Base-by-base conservation (phyloP, 1,140 invertebrate genomes). In the Neocloeon triangulifer region DNA sequence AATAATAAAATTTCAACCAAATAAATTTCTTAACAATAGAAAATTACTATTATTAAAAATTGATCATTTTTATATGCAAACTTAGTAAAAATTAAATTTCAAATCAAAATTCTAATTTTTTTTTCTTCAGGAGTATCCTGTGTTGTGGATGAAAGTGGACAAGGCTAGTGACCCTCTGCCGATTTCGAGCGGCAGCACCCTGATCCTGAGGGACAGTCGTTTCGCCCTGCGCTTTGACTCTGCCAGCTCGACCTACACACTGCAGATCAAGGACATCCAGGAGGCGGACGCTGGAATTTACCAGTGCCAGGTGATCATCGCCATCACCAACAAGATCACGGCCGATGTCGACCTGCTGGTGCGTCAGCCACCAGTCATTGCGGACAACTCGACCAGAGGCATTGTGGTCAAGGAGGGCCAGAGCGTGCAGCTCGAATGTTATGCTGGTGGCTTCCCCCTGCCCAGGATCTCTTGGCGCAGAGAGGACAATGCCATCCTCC, bases 181-280 rank as follows among this genome's bases (percentile, higher is more conserved):
- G 0, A 66, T 92, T 25, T 86, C 84, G 0, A 69, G 66, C 4
- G 73, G 75, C 31, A 76, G 75, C 15, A 63, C 71, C 16, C 61
- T 88, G 5, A 82, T 89, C 43, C 64, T 89, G 33, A 69, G 72
- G 39, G 84, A 91, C 48, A 81, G 75, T 22, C 62, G 85, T 41
- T 89, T 88, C 50, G 62, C 79, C 17, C 55, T 91, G n/a, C 61
- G 75, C 35, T 76, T 73, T 43, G 79, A 88, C 50, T 63, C 59
- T 1, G 63, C 69, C 0, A 75, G 73, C 1, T 71, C 73, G 7
- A 82, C 76, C 0, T 86, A 77, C 42, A 73, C 71, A 17, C 52
- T 86, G 26, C 77, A 81, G 69, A 76, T 91, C n/a, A 86, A 82
- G 54, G 84, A 91, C 46, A 82, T 91, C 31, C 84, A 91, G 61